Conservation (phyloP, 1,140 invertebrate species). For the Lasioglossum albipes region DNA sequence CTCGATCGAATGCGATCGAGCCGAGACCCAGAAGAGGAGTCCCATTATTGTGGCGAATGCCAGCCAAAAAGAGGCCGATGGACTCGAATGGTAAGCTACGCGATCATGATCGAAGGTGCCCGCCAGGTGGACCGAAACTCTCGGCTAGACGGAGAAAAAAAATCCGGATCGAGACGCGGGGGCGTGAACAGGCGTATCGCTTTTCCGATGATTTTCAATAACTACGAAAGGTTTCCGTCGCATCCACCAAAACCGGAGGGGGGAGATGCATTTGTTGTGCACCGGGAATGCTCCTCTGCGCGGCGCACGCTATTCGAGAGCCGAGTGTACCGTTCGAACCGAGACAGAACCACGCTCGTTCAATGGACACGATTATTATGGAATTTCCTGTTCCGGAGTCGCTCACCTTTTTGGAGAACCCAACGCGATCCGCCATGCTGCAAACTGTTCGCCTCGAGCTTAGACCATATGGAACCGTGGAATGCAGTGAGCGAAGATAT, state of each 20-base stretch:
- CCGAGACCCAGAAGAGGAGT: constrained; percentile 34
- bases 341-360: background rate
- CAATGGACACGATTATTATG: background rate
- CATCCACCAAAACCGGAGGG: constrained; percentile 3
- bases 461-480: too few relatives aligned
- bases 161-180: background rate
- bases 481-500: too few relatives aligned
- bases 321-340: constrained; percentile 6
- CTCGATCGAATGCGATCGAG: constrained; percentile 51
- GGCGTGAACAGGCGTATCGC: constrained; percentile 27
- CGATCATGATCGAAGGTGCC: constrained; percentile 31
- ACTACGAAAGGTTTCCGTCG: constrained; percentile 29
- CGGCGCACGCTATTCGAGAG: background rate
- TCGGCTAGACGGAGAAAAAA: background rate
- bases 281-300: background rate
- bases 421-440: too few relatives aligned
- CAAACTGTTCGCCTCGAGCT: too few relatives aligned
- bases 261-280: constrained; percentile 23
- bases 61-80: background rate
- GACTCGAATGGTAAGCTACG: background rate
- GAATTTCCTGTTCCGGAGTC: background rate
- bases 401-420: background rate
- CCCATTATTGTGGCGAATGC: constrained; percentile 36
- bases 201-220: constrained; percentile 48
- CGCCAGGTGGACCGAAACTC: background rate